Evolutionary conservation across 2,113 vertebrate species (phyloP).

Genomic region (Cephalopterus ornatus): DNA sequence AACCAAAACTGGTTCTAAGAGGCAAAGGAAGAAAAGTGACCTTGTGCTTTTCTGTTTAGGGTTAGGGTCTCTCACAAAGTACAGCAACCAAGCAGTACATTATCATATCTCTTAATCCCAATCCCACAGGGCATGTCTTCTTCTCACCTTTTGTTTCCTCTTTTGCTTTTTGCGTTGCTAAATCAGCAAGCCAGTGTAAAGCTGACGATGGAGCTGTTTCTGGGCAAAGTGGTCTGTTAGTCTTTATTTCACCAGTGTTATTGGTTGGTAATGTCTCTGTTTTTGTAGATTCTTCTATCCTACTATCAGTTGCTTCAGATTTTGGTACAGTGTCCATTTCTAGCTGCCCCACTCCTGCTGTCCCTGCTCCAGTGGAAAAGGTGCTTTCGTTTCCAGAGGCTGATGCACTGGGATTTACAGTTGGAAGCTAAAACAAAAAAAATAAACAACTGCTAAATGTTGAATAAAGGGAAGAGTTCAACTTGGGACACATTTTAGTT

Average conservation of each 20-base stretch:
- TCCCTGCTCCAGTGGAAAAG: constrained; percentile 70
- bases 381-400: constrained; percentile 69
- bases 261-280: constrained; percentile 56
- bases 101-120: background rate
- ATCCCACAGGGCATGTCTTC: background rate
- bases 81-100: background rate
- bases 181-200: constrained; percentile 95
- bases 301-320: constrained; percentile 66
- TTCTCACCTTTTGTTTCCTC: constrained; percentile 94
- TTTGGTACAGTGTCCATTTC: constrained; percentile 69
- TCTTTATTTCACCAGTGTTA: constrained; percentile 79
- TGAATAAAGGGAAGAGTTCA: background rate
- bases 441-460: background rate
- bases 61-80: background rate
- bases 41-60: background rate
- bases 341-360: constrained; percentile 37
- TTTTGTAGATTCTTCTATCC: constrained; percentile 71
- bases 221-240: constrained; percentile 76
- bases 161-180: constrained; percentile 97
- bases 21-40: background rate
- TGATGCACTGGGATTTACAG: constrained; percentile 70
- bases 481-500: background rate
- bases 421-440: constrained; percentile 70
- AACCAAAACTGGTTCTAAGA: background rate
- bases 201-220: constrained; percentile 90